Conservation (phyloP, 64 coral and sea anemone genomes). For the Catalaphyllia jardinei region DNA sequence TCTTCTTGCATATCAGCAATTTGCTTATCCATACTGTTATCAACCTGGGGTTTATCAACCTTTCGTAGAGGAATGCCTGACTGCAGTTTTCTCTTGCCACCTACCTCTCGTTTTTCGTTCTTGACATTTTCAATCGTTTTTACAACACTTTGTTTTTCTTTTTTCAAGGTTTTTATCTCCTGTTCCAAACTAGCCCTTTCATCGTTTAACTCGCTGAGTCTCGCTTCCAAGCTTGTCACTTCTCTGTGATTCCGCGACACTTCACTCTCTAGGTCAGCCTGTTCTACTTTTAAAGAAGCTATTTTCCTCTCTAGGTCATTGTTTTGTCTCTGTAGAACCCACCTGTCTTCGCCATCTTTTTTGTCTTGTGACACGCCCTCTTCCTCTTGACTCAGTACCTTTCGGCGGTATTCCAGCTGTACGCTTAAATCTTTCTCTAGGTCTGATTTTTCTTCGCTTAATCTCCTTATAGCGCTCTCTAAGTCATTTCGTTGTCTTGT, state of each 20-base stretch:
- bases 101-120: slow-evolving; percentile 39
- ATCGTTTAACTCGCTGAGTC: slow-evolving; percentile 30
- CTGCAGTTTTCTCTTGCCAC: background rate
- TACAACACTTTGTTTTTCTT: slow-evolving; percentile 49
- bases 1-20: slow-evolving; percentile 45
- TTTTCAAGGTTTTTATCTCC: slow-evolving; percentile 33
- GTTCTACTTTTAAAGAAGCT: slow-evolving; percentile 60
- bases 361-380: background rate
- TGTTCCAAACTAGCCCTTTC: slow-evolving; percentile 34
- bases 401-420: slow-evolving; percentile 28
- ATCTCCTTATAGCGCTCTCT: slow-evolving; percentile 40
- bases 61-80: slow-evolving; percentile 24
- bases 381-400: background rate
- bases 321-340: slow-evolving; percentile 38
- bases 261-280: slow-evolving; percentile 56
- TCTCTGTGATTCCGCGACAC: slow-evolving; percentile 63
- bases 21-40: slow-evolving; percentile 38
- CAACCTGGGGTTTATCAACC: slow-evolving; percentile 5
- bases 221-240: slow-evolving; percentile 38
- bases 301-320: slow-evolving; percentile 53
- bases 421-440: slow-evolving; percentile 42
- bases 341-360: background rate
- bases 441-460: slow-evolving; percentile 52
- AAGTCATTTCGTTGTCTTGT: slow-evolving; percentile 47
- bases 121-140: slow-evolving; percentile 53